A percentile compares a stretch with the other conserved stretches of the same genome.
Evolutionary conservation across 2,888 invertebrate genomes (phyloP).

Genomic region (Meteorus colon): DNA sequence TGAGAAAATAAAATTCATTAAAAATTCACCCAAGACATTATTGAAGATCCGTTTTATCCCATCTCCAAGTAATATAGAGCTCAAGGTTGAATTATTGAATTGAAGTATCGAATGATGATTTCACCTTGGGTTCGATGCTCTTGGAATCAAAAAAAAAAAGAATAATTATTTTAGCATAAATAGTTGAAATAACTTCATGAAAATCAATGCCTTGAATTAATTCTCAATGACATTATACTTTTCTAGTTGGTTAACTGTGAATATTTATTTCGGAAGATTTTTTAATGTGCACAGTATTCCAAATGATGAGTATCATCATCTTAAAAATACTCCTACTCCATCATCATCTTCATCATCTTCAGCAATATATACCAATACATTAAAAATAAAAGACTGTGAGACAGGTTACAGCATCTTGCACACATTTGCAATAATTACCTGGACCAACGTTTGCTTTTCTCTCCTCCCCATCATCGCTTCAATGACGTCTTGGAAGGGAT

Average conservation of each 20-base stretch:
- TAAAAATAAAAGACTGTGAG: conserved; percentile 25
- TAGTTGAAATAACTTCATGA: background rate
- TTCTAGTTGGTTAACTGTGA: background rate
- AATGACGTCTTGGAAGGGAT: conserved; percentile 51
- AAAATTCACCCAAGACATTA: background rate
- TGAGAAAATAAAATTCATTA: background rate
- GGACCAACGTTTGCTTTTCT: conserved; percentile 59
- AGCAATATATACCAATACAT: background rate
- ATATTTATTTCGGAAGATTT: conserved; percentile 15
- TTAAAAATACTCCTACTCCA: conserved; percentile 22
- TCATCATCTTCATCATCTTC: background rate
- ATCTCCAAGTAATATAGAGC: background rate
- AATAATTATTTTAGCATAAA: background rate
- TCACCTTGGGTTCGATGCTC: conserved; percentile 12
- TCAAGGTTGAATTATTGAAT: conserved; percentile 2
- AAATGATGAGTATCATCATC: background rate
- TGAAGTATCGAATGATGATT: background rate
- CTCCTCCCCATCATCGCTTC: conserved; percentile 57
- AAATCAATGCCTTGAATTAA: background rate
- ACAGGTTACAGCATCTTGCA: conserved; percentile 65
- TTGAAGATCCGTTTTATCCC: background rate
- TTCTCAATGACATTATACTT: conserved; percentile 1
- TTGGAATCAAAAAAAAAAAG: background rate
- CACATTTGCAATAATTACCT: conserved; percentile 63
- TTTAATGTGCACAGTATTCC: background rate